phyloP scores from a whole-genome alignment of 2,888 invertebrate species.

The Prosapia bicincta region DNA sequence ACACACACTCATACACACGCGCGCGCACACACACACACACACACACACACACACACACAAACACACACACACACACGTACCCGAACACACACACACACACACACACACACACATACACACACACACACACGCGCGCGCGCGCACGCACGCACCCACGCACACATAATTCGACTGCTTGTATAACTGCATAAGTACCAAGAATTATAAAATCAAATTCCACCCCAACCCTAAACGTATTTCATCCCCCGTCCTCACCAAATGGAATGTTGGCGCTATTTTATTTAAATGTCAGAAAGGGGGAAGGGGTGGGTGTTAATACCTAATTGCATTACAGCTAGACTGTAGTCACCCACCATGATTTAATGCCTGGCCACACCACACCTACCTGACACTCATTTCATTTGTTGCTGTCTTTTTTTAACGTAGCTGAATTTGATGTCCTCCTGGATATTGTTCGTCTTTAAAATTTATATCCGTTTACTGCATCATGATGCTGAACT shows the following conservation, averaged over 20 bases:
- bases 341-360: neutral
- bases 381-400: neutral
- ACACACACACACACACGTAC: too few species aligned
- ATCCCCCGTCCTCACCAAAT: neutral
- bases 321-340: neutral
- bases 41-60: too few species aligned
- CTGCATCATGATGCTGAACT: too few species aligned
- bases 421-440: neutral
- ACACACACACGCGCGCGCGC: too few species aligned
- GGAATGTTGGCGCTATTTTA: neutral
- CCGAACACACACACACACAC: too few species aligned
- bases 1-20: too few species aligned
- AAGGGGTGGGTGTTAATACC: neutral
- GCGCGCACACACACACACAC: too few species aligned
- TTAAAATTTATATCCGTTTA: neutral
- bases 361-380: neutral
- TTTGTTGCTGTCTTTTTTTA: neutral
- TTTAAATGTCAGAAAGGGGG: neutral
- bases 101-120: too few species aligned
- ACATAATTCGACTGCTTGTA: too few species aligned
- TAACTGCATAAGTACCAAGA: too few species aligned
- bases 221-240: neutral
- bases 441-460: neutral
- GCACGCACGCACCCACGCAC: too few species aligned
- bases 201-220: too few species aligned